Conservation (phyloP, 1,140 invertebrate genomes). For the Solenopsis invicta region DNA sequence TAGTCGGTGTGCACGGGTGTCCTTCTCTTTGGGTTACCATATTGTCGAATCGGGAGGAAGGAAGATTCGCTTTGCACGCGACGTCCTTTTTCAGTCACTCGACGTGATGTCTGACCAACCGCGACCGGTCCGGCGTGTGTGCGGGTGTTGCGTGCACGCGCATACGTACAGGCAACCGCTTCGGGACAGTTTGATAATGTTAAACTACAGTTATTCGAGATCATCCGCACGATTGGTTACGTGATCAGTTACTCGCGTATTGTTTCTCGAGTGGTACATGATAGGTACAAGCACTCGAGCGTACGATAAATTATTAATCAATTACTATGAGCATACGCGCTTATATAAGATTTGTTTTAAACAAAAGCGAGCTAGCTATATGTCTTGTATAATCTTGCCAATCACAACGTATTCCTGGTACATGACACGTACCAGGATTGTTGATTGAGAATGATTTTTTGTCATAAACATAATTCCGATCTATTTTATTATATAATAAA, state of each 20-base stretch:
- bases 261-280: conserved; percentile 20
- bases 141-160: conserved; percentile 7
- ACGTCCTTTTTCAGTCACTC: conserved; percentile 69
- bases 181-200: conserved; percentile 31
- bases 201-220: conserved; percentile 23
- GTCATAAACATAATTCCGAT: neutral
- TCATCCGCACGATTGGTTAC: conserved; percentile 34
- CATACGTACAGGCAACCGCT: neutral
- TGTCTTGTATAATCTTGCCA: conserved; percentile 19
- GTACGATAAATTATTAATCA: conserved; percentile 39
- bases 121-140: conserved; percentile 33
- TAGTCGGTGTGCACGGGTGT: conserved; percentile 61
- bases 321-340: conserved; percentile 1
- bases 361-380: conserved; percentile 6
- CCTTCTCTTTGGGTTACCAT: conserved; percentile 7
- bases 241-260: conserved; percentile 24
- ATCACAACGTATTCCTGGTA: neutral
- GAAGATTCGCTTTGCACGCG: conserved; percentile 78
- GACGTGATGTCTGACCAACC: conserved; percentile 69
- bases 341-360: conserved; percentile 53
- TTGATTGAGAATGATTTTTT: neutral
- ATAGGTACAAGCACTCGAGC: neutral
- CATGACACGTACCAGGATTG: neutral
- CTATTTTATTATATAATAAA: neutral
- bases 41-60: conserved; percentile 76